Conservation (phyloP, 2,888 invertebrate genomes). For the Pristionchus exspectatus region DNA sequence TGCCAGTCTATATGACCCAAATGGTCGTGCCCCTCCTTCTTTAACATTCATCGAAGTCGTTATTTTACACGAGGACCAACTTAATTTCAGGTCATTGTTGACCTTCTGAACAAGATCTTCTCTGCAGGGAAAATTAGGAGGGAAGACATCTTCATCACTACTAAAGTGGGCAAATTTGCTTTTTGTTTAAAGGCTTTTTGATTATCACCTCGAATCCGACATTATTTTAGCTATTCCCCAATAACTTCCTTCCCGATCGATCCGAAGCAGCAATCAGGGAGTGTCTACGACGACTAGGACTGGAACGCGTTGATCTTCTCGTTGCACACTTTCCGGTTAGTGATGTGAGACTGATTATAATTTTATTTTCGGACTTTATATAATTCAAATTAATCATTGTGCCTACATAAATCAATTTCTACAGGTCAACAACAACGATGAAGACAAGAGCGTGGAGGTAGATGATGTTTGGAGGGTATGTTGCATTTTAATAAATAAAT, state of each 20-base stretch:
- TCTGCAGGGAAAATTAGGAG: neutral
- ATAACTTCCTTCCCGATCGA: neutral
- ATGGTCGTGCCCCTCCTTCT: too few relatives aligned
- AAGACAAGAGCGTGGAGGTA: neutral
- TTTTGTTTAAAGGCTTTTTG: neutral
- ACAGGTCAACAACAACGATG: neutral
- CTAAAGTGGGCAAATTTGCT: neutral
- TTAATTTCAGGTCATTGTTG: neutral
- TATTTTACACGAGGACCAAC: too few relatives aligned
- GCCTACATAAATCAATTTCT: neutral
- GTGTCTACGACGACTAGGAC: neutral
- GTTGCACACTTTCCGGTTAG: neutral
- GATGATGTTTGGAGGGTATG: neutral
- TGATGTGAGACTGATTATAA: neutral
- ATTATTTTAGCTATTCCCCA: neutral
- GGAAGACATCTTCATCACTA: neutral
- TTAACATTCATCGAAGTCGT: neutral
- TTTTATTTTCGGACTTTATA: neutral
- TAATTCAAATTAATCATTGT: neutral
- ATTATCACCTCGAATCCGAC: too few relatives aligned
- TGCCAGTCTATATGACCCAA: too few relatives aligned
- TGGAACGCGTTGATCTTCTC: neutral
- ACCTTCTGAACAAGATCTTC: neutral
- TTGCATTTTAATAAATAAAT: neutral
- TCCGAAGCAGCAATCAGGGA: neutral